Percentiles rank a stretch among this genome's conserved stretches.
Conservation (phyloP, 1,140 invertebrate species). For the Drosophila varians region DNA sequence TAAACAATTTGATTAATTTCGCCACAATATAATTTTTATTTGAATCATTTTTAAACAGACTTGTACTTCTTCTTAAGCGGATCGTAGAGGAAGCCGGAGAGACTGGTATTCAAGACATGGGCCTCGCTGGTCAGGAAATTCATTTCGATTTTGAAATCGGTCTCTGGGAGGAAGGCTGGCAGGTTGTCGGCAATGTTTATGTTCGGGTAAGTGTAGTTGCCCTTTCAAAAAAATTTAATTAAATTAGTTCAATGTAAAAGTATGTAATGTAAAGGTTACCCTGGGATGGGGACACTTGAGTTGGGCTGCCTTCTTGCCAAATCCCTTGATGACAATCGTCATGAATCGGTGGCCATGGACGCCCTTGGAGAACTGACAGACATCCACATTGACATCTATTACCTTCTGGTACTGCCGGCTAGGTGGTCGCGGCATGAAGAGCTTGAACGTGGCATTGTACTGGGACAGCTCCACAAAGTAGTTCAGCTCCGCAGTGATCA, state of each 20-base stretch:
- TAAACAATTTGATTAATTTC: constrained; percentile 27
- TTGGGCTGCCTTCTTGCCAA: constrained; percentile 11
- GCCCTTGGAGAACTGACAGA: constrained; percentile 33
- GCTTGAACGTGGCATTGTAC: constrained; percentile 35
- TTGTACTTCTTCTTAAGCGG: not conserved
- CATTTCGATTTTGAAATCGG: constrained; percentile 42
- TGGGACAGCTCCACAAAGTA: constrained; percentile 4
- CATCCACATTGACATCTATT: constrained; percentile 35
- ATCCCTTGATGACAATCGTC: constrained; percentile 14
- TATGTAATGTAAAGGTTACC: not conserved
- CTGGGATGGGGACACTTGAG: constrained; percentile 43
- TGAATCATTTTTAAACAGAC: not conserved
- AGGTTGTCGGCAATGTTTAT: constrained; percentile 41
- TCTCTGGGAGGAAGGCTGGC: constrained; percentile 39
- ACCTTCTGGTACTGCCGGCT: constrained; percentile 26
- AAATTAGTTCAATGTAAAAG: not conserved
- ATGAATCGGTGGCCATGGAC: constrained; percentile 26
- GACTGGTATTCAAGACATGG: constrained; percentile 8
- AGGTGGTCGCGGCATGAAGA: constrained; percentile 8
- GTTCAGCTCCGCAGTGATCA: constrained; percentile 17
- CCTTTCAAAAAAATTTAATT: constrained; percentile 22
- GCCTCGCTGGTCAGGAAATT: constrained; percentile 18
- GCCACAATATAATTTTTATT: not conserved
- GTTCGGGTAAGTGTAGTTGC: constrained; percentile 31
- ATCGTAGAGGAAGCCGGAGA: constrained; percentile 22